Base-by-base conservation (phyloP, 1,140 invertebrate genomes). In the Zaprionus taronus region DNA sequence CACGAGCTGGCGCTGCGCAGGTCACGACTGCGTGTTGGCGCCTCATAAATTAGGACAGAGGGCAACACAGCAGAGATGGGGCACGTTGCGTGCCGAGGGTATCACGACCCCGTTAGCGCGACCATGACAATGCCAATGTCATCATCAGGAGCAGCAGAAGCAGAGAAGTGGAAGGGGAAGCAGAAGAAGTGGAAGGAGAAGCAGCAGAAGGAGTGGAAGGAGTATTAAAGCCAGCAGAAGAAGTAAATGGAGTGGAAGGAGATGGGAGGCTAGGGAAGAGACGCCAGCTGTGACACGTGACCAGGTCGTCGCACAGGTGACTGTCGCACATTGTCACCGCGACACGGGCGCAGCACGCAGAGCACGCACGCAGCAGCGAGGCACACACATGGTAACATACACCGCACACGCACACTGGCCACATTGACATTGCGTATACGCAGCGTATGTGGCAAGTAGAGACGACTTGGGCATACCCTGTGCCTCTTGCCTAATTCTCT, bases 311-410 rank as follows among this genome's bases (percentile, higher is more conserved):
- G 61, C 26, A 36, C 61, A 53, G 76, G 79, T 60, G 77, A 83
- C 69, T 83, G 83, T 36, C 83, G 70, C 83, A 75, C 83, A 63
- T 73, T 86, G 83, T 87, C 83, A 80, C 83, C 66, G 41, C 28
- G 17, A 57, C 14, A 57, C 14, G 38, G 51, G 38, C 36, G 15
- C 14, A 22, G 22, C 66, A 51, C 55, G 20, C 38, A 57, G 26
- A 28, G 38, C 41, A 67, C 65, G 64, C 64, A 67, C n/a, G n/a
- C 47, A 49, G 4, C 15, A 49, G 4, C 15, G 38, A 14, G 2
- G 15, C 47, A 17, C 4, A 24, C 55, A 38, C 55, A 67, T 34
- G 31, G 31, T 34, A 34, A 34, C 51, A 49, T 36, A 66, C 41
- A 14, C 12, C 15, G 56, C 22, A 58, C 17, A 15, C 20, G n/a